A percentile compares a stretch with the other conserved stretches of the same genome.
Evolutionary conservation across 2,113 vertebrate genomes (phyloP).

Genomic region (Gasterosteus aculeatus): DNA sequence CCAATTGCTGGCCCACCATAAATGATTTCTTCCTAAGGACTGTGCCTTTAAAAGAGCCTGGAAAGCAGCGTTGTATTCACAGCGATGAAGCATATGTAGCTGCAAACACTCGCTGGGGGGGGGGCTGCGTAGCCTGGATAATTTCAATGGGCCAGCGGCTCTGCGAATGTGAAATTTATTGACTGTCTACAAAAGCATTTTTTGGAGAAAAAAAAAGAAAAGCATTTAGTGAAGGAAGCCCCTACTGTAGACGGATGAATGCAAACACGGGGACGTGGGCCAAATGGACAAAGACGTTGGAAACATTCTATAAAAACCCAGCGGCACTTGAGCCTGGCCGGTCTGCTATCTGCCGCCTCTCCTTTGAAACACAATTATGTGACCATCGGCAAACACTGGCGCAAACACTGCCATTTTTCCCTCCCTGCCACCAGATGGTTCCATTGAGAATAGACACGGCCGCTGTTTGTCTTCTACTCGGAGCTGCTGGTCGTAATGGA

Average conservation of each 20-base stretch:
- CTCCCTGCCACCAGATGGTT: constrained; percentile 82
- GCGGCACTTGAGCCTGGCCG: constrained; percentile 64
- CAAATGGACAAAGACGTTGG: constrained; percentile 63
- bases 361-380: constrained; percentile 75
- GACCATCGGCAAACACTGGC: constrained; percentile 77
- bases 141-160: background rate
- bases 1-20: background rate
- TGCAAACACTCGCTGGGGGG: background rate
- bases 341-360: constrained; percentile 67
- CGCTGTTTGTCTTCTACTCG: constrained; percentile 82
- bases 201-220: constrained; percentile 51
- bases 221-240: constrained; percentile 55
- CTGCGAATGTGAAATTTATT: constrained; percentile 48
- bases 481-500: constrained; percentile 75
- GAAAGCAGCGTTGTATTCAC: background rate
- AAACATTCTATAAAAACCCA: constrained; percentile 59
- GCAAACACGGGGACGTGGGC: constrained; percentile 70
- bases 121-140: background rate
- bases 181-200: constrained; percentile 49
- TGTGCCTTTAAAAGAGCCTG: background rate
- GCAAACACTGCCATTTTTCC: constrained; percentile 76
- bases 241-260: constrained; percentile 67
- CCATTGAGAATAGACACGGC: constrained; percentile 73
- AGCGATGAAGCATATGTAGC: background rate
- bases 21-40: background rate